Conservation (phyloP, 2,888 invertebrate genomes). For the Euplagia quadripunctaria region DNA sequence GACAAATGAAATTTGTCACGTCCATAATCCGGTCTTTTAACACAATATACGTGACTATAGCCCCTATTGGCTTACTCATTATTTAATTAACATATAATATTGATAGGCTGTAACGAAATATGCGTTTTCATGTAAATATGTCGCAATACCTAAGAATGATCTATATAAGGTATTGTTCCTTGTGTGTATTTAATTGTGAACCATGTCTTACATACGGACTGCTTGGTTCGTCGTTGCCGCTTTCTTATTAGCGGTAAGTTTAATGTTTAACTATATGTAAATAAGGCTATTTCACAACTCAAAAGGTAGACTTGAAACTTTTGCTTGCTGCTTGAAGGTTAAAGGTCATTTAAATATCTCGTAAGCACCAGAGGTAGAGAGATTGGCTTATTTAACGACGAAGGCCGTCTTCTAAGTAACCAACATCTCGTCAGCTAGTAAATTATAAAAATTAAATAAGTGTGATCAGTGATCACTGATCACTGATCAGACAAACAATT, state of each 20-base stretch:
- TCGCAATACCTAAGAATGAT: slow-evolving; percentile 44
- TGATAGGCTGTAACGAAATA: slow-evolving; percentile 47
- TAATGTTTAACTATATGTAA: background rate
- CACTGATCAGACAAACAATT: background rate
- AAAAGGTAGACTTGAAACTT: too few relatives aligned
- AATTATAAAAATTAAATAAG: background rate
- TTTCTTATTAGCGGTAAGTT: slow-evolving; percentile 58
- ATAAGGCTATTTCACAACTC: background rate
- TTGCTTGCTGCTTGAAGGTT: too few relatives aligned
- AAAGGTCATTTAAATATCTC: background rate
- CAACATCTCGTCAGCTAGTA: background rate
- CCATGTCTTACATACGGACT: slow-evolving; percentile 34
- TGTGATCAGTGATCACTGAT: too few relatives aligned
- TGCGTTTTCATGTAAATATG: slow-evolving; percentile 39
- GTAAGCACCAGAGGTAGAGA: background rate
- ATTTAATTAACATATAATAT: slow-evolving; percentile 33
- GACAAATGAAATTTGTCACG: background rate
- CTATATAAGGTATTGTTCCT: slow-evolving; percentile 24
- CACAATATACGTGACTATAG: slow-evolving; percentile 55
- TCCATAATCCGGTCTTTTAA: slow-evolving; percentile 6
- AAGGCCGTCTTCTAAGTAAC: background rate
- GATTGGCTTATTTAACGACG: too few relatives aligned
- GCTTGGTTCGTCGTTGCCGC: slow-evolving; percentile 43
- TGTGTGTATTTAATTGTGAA: slow-evolving; percentile 18
- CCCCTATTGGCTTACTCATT: slow-evolving; percentile 40